Base-by-base conservation (phyloP, 2,113 vertebrate genomes). In the Artemisiospiza belli region DNA sequence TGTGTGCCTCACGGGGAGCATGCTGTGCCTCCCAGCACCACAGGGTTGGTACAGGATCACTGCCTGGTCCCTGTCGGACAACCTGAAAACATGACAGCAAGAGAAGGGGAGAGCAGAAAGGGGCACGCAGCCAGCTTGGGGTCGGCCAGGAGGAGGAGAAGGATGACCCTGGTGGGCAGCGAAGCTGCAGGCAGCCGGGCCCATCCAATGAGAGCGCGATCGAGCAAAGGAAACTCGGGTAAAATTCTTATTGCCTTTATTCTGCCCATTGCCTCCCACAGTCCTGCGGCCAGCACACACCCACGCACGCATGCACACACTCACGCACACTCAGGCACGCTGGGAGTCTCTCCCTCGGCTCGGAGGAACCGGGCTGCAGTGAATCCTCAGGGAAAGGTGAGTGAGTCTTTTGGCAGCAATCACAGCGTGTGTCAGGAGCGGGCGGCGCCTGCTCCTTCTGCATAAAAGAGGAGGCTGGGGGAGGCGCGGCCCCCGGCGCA, bases 181-280 rank as follows among this genome's bases (percentile, higher is more conserved):
- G 0, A 49, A 62, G 68, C 88, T 9, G 24, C 47, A 82, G 82
- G 83, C 58, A 87, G 63, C 74, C 5, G 0, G 57, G 59, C 62
- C 37, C 35, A 31, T 58, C 47, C 81, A 62, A 89, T 24, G 62
- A 68, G 82, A 92, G 81, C 54, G 39, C 51, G 73, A 97, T 63
- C n/a, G 93, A 96, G 96, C 84, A 92, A 96, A 97, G 92, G 78
- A 96, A 95, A 97, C 97, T 82, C 92, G 27, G 62, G 88, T 97
- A 97, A 97, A 97, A 97, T 96, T 97, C 96, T 98, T 98, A 98
- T 98, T 98, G 98, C 98, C 97, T 98, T 98, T 98, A 98, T 98
- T 98, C 96, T 83, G 77, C 96, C 96, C 94, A 94, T 94, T 46
- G 93, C 97, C 97, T 98, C 83, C 51, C 97, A 76, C 92, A 95